A percentile compares a stretch with the other conserved stretches of the same genome.
Evolutionary conservation across 2,113 vertebrate genomes (phyloP).

Genomic region (Lontra canadensis): DNA sequence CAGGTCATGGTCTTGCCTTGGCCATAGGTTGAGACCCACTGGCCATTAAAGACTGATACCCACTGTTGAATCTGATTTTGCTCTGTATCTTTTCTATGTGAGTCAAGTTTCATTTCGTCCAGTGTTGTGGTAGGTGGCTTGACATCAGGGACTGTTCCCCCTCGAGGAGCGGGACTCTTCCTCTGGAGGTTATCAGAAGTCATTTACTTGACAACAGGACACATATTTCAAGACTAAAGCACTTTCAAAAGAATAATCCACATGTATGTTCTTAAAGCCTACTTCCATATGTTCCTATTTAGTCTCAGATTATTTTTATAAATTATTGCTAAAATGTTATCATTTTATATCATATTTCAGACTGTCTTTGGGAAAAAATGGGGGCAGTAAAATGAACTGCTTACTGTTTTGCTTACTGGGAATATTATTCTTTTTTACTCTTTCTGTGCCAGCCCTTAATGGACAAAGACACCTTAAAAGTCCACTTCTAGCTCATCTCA

Average conservation of each 20-base stretch:
- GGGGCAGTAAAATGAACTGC: background rate
- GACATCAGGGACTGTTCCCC: too few species aligned
- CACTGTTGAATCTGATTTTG: background rate
- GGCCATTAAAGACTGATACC: background rate
- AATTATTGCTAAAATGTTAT: background rate
- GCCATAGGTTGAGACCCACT: background rate
- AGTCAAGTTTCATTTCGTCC: background rate
- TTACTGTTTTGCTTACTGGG: background rate
- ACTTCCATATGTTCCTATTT: background rate
- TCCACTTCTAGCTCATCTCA: background rate
- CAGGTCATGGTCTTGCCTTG: background rate
- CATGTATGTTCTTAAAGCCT: background rate
- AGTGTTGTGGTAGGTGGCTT: background rate
- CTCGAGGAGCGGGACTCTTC: background rate
- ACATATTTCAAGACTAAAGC: background rate
- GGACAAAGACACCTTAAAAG: background rate
- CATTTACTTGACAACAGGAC: background rate
- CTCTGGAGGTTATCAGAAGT: background rate
- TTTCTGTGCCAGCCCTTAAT: background rate
- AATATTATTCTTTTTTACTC: background rate
- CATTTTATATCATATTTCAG: background rate
- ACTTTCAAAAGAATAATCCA: background rate
- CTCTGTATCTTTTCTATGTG: background rate
- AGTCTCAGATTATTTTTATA: background rate
- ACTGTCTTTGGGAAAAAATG: background rate